Evolutionary conservation across 2,113 vertebrate species (phyloP).

Genomic region (Porphyrio hochstetteri): DNA sequence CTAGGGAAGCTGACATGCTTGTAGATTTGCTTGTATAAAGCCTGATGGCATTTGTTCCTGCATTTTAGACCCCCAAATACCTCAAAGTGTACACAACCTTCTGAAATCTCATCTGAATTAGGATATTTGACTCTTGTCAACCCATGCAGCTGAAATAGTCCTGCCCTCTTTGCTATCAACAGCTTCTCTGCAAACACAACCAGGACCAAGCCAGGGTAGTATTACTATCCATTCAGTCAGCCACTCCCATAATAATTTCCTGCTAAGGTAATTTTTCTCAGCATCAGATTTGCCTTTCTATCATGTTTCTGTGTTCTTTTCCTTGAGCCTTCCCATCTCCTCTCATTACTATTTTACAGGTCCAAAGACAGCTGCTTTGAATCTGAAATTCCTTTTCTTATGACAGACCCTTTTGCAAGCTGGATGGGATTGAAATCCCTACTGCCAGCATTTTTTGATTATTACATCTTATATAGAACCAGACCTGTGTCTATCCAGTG

Average conservation of each 20-base stretch:
- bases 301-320: not conserved
- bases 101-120: not conserved
- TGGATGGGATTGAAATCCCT: not conserved
- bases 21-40: not conserved
- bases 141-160: not conserved
- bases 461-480: not conserved
- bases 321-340: not conserved
- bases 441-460: not conserved
- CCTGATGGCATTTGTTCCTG: not conserved
- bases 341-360: not conserved
- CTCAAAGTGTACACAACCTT: not conserved
- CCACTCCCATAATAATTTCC: not conserved
- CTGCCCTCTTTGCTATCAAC: not conserved
- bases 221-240: not conserved
- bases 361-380: not conserved
- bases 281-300: not conserved
- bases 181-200: not conserved
- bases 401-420: not conserved
- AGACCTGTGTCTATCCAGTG: not conserved
- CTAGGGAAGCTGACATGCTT: not conserved
- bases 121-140: not conserved
- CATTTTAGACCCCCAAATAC: not conserved
- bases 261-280: conserved; percentile 1
- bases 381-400: not conserved
- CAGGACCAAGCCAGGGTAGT: not conserved